Evolutionary conservation across 2,797 vertebrate genomes (phyloP), one percentile per base, ranked within the genome.

Genomic region (Hyperoplus immaculatus): DNA sequence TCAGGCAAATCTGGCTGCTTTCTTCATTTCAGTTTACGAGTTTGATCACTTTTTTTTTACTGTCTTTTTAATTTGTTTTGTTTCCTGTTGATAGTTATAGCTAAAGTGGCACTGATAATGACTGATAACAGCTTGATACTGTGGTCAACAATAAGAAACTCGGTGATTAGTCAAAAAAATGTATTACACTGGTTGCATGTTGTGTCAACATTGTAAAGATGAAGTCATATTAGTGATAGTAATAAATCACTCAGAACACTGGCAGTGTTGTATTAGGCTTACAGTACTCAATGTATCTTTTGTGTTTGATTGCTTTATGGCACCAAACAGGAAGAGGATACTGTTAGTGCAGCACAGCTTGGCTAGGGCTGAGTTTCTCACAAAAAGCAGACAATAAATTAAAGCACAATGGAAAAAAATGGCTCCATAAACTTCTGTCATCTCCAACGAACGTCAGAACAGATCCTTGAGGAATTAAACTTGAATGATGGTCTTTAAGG

Each of bases 261-360:
- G 58, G 54, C 15, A 49, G 16, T 1, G 6, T 46, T 78, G 77
- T 76, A 45, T 46, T 13, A 6, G 29, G 2, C 59, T 53, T 21
- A 38, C 3, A 1, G 12, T 15, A 29, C 16, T 14, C 45, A 41
- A 64, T 54, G 36, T 46, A 15, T 59, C 64, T 8, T 36, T 10
- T 50, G 45, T 72, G 65, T 75, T 56, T 45, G 54, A 87, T 71
- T 68, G 36, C 55, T 74, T 67, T 12, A 18, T 63, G 61, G 54
- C 64, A 72, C 61, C 53, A 55, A 77, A 45, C 49, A 61, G 11
- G 65, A 68, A 21, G n/a, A 67, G 39, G 18, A 36, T 18, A 21
- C 41, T 45, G 56, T 43, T 72, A 47, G 29, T 58, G 36, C 8
- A 43, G 4, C 5, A 14, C 55, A 41, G 29, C n/a, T 56, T 5